A percentile compares a stretch with the other conserved stretches of the same genome.
Evolutionary conservation across 2,888 invertebrate genomes (phyloP).

Genomic region (Belgica antarctica): DNA sequence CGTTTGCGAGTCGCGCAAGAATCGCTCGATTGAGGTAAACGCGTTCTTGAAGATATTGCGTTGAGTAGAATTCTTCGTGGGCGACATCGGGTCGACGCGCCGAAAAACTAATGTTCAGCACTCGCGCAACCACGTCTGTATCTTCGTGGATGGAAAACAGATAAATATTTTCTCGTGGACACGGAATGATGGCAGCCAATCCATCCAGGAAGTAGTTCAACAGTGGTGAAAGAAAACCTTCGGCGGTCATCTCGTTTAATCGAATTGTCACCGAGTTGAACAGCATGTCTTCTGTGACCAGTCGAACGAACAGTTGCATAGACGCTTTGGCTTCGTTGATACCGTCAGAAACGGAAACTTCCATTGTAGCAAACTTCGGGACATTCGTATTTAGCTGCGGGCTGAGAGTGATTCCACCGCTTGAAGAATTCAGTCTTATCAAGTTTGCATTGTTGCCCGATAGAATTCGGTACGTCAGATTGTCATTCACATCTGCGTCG

Average conservation of each 20-base stretch:
- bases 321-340: conserved; percentile 90
- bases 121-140: conserved; percentile 80
- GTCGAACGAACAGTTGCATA: conserved; percentile 84
- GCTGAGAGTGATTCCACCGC: conserved; percentile 82
- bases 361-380: conserved; percentile 88
- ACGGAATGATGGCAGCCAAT: conserved; percentile 86
- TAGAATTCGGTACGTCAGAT: conserved; percentile 73
- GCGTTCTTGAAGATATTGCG: conserved; percentile 85
- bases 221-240: conserved; percentile 85
- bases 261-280: conserved; percentile 91
- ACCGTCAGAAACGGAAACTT: conserved; percentile 90
- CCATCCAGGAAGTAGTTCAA: conserved; percentile 86
- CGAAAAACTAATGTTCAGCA: conserved; percentile 91
- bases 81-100: conserved; percentile 78
- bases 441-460: conserved; percentile 92
- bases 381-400: conserved; percentile 94
- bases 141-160: conserved; percentile 92
- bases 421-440: conserved; percentile 75
- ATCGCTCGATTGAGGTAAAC: conserved; percentile 91
- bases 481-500: conserved; percentile 92
- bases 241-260: conserved; percentile 88
- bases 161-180: conserved; percentile 88
- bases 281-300: conserved; percentile 92
- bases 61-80: conserved; percentile 75
- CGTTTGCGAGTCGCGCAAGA: conserved; percentile 80